Percentiles rank a stretch among this genome's conserved stretches.
Evolutionary conservation across 2,888 invertebrate genomes (phyloP).

Genomic region (Leptinotarsa juncta): DNA sequence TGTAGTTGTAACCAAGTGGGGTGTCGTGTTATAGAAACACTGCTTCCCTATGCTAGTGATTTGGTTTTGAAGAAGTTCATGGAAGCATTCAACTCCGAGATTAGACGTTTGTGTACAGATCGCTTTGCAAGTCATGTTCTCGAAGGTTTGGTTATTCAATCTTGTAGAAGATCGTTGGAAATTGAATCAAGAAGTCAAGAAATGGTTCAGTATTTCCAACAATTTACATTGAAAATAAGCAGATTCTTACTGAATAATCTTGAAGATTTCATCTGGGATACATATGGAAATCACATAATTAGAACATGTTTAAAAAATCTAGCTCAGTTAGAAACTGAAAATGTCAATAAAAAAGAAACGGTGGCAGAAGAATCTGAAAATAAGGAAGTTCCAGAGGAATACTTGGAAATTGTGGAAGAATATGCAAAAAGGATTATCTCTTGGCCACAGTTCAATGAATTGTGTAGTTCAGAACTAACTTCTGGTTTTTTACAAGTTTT

Average conservation of each 20-base stretch:
- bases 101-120: slow-evolving; percentile 80
- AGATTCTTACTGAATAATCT: slow-evolving; percentile 85
- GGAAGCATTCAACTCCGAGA: slow-evolving; percentile 72
- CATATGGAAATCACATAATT: slow-evolving; percentile 81
- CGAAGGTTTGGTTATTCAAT: slow-evolving; percentile 74
- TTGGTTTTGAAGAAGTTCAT: slow-evolving; percentile 74
- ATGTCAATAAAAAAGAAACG: slow-evolving; percentile 32
- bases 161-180: slow-evolving; percentile 68
- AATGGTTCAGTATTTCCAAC: slow-evolving; percentile 68
- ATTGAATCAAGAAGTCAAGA: slow-evolving; percentile 37
- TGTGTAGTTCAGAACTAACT: slow-evolving; percentile 76
- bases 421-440: slow-evolving; percentile 72
- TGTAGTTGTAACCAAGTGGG: slow-evolving; percentile 84
- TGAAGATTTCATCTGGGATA: slow-evolving; percentile 85
- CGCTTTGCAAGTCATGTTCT: slow-evolving; percentile 84
- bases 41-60: slow-evolving; percentile 76
- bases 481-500: slow-evolving; percentile 79
- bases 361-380: slow-evolving; percentile 24
- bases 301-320: slow-evolving; percentile 78
- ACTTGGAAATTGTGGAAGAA: slow-evolving; percentile 73
- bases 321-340: slow-evolving; percentile 71
- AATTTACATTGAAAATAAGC: slow-evolving; percentile 77
- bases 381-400: slow-evolving; percentile 68
- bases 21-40: slow-evolving; percentile 80
- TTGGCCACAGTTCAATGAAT: slow-evolving; percentile 84